Base-by-base conservation (phyloP, 2,797 vertebrate genomes). In the Acipenser oxyrinchus region DNA sequence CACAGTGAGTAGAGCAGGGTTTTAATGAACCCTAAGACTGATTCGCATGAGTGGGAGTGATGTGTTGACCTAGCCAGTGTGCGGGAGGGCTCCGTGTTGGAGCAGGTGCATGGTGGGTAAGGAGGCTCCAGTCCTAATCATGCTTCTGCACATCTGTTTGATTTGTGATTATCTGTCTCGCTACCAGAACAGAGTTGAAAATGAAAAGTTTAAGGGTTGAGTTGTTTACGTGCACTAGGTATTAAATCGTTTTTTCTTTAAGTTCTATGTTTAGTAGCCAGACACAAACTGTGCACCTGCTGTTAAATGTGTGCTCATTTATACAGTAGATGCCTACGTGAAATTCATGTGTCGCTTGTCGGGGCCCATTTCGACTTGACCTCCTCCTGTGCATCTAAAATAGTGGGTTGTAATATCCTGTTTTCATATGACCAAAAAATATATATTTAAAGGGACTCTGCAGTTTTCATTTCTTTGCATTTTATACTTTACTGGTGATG, bases 401-500 rank as follows among this genome's bases (percentile, higher is more conserved):
- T 49, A 67, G 74, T 81, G 53, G 68, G 75, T 67, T 75, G 75
- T 82, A 70, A 75, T 37, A 37, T 37, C 82, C 78, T 66, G 69
- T 69, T 61, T 70, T 52, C 76, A 69, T 81, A 66, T 76, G 79
- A 81, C 81, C 83, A 82, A 85, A 37, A 37, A 18, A 37, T 5
- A 86, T 80, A 69, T 71, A 73, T 84, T 81, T 72, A 74, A 62
- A 71, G 10, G 60, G 70, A 68, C 62, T 51, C 70, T 76, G 61
- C 37, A 37, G 37, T 37, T 37, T 18, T 62, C 11, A 60, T 69
- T 72, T 68, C 55, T 70, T 76, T 69, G 49, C 68, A 67, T 65
- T 77, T 76, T 67, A 71, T 74, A 82, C 82, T 69, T 81, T 82
- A 77, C 77, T 79, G 84, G 84, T 83, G 82, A 13, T 82, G 78